Evolutionary conservation across 2,113 vertebrate species (phyloP), one percentile per base, ranked within the genome.

Genomic region (Girardinichthys multiradiatus): DNA sequence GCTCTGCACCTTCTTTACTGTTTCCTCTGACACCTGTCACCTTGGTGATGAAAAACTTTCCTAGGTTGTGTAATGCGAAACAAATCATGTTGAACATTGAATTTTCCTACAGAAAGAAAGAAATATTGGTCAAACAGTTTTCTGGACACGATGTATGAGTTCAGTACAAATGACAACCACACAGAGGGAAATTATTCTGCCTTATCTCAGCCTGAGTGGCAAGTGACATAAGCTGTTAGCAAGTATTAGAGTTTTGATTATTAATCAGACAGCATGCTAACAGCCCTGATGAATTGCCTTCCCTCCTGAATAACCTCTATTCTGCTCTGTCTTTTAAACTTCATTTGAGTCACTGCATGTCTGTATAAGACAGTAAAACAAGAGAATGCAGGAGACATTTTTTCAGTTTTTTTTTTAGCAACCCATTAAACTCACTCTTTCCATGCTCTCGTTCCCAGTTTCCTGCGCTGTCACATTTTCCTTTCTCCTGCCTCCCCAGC

Each of bases 221-320:
- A 87, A 84, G 76, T 89, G 89, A 83, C 83, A 91, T 80, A 84
- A 83, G 58, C 68, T 24, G 58, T 28, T 57, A 45, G 80, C 64
- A 82, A 29, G 70, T 82, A 74, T 75, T 68, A 82, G 62, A 64
- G 79, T 72, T 84, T 30, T 10, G 65, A 82, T 87, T 72, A 76
- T 86, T 87, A 91, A 83, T 89, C 85, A 82, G 74, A 74, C 74
- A 70, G 78, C 72, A 64, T 12, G 15, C 29, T 31, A 73, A 57
- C 83, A 63, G 66, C 65, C 1, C 70, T 84, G 85, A 90, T 87
- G 83, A 90, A 90, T 82, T 57, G 82, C 79, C 72, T 70, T 11
- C 83, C 74, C 80, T 33, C 14, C 76, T 82, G 72, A 69, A 86
- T 86, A 59, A 83, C 82, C 88, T 79, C 51, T 71, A 61, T 24